Evolutionary conservation across 2,888 invertebrate genomes (phyloP), one percentile per base, ranked within the genome.

Genomic region (Stramonita haemastoma): DNA sequence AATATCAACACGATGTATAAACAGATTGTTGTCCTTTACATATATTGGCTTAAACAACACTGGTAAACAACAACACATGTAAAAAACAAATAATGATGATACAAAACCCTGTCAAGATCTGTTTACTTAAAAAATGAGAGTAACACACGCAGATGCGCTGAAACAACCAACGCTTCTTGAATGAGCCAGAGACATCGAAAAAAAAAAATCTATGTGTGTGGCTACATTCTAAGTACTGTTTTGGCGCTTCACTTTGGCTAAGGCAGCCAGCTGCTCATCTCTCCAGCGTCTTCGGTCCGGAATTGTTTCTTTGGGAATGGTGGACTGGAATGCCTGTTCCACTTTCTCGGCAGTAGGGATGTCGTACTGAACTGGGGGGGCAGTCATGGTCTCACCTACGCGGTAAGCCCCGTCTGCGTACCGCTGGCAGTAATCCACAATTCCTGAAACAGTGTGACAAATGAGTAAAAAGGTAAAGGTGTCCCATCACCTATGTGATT

Each of bases 211-310:
- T n/a, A n/a, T 46, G 46, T 46, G 2, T 46, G 8, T 46, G 46
- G 46, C 46, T 46, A 46, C 46, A 46, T 8, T 46, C 8, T 87
- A 81, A 15, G 26, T 32, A 19, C 81, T 77, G 13, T 34, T 26
- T 26, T 89, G 89, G 19, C 89, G 85, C 22, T 95, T 95, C 36
- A 95, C 92, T 90, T 94, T 95, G 0, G 95, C 94, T 32, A 96
- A 92, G 46, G 93, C 94, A 22, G 95, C 94, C n/a, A 96, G 90
- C 90, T 93, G 91, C 8, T 91, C 88, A 89, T 96, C 95, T 88
- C 96, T 92, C 95, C 95, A 95, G 79, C 91, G 86, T 77, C 95
- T 91, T 32, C 95, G 91, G 22, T 94, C 94, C 11, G 90, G 89
- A 34, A 95, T 88, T 89, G 93, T 91, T 13, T 95, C 94, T 29